A percentile compares a stretch with the other conserved stretches of the same genome.
Evolutionary conservation across 2,797 vertebrate species (phyloP).

Genomic region (Macrochelys suwanniensis): DNA sequence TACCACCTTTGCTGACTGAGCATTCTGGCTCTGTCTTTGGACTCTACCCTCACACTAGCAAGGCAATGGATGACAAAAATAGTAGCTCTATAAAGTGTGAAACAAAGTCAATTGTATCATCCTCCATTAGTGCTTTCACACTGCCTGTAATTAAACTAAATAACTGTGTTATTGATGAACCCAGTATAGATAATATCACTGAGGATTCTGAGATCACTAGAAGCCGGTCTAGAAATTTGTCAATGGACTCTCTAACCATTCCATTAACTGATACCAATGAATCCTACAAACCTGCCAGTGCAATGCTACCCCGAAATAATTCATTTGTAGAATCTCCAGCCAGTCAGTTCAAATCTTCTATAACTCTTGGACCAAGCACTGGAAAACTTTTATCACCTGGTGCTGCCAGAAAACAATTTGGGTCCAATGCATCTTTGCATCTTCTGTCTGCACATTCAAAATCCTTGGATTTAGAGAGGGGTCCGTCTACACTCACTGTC

Average conservation of each 20-base stretch:
- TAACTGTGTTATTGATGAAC: slow-evolving; percentile 98
- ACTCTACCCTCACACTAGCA: slow-evolving; percentile 81
- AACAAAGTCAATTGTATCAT: slow-evolving; percentile 96
- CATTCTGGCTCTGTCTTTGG: slow-evolving; percentile 83
- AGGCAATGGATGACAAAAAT: slow-evolving; percentile 81
- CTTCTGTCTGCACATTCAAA: slow-evolving; percentile 95
- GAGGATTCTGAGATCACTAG: slow-evolving; percentile 86
- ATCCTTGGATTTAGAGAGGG: slow-evolving; percentile 94
- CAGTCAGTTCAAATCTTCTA: slow-evolving; percentile 83
- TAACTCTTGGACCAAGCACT: slow-evolving; percentile 83
- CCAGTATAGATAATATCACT: slow-evolving; percentile 94
- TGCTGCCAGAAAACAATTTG: slow-evolving; percentile 91
- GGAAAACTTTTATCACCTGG: slow-evolving; percentile 92
- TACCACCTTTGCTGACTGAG: slow-evolving; percentile 89
- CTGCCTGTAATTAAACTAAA: slow-evolving; percentile 98
- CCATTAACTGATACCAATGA: slow-evolving; percentile 87
- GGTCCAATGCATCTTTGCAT: slow-evolving; percentile 94
- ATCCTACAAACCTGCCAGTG: slow-evolving; percentile 83
- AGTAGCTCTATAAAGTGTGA: slow-evolving; percentile 86
- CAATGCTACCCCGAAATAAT: slow-evolving; percentile 86
- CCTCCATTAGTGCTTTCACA: slow-evolving; percentile 96
- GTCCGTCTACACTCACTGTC: slow-evolving; percentile 89
- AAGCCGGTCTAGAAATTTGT: slow-evolving; percentile 83
- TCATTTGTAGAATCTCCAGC: slow-evolving; percentile 84
- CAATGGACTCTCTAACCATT: slow-evolving; percentile 90